These are phyloP conservation scores for Cossypha heuglini DNA, from an alignment of 2,797 vertebrate species.

Conservation along the genomic window DNA sequence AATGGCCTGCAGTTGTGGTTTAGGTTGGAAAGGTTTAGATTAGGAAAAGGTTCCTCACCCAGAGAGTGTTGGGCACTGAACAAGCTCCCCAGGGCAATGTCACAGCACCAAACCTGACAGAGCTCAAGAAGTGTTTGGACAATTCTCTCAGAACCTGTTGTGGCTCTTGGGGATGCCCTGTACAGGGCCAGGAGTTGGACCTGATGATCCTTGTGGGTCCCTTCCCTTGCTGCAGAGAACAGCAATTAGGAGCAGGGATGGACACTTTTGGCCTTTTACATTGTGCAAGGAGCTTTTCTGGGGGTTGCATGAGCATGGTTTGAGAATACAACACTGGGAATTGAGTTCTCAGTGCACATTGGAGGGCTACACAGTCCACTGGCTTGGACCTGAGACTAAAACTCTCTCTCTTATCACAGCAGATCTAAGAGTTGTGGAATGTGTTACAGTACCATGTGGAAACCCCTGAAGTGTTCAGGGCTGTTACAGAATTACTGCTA, in stretches of 20 bases:
- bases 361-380: neutral
- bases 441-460: neutral
- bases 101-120: neutral
- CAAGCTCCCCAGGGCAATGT: neutral
- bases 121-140: rapidly evolving
- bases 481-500: neutral
- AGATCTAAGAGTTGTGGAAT: neutral
- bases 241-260: neutral
- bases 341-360: neutral
- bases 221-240: neutral
- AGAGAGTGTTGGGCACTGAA: neutral
- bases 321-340: neutral
- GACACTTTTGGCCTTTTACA: neutral
- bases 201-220: neutral
- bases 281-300: neutral
- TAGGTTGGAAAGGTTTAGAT: neutral
- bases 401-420: neutral
- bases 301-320: neutral
- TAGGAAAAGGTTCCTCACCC: rapidly evolving
- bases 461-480: neutral
- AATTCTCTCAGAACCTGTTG: neutral
- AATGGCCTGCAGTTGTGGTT: neutral
- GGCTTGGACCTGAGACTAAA: neutral
- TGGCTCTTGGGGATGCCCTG: neutral
- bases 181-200: neutral